A percentile compares a stretch with the other conserved stretches of the same genome.
phyloP scores from a whole-genome alignment of 2,113 vertebrate species.

The Puma concolor region DNA sequence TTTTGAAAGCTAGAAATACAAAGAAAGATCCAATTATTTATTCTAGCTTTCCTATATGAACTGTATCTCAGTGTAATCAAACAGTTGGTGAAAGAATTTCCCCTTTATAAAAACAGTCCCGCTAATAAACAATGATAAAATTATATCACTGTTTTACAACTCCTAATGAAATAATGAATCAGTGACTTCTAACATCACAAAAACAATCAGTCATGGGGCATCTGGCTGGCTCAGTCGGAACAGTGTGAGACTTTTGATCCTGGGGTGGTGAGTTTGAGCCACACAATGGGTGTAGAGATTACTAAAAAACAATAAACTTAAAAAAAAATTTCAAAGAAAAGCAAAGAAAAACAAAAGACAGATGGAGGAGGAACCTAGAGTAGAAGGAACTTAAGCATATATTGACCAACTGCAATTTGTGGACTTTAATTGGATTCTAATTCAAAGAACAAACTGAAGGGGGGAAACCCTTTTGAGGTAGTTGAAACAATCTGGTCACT shows the following conservation, averaged over 20 bases:
- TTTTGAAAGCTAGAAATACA: conserved; percentile 39
- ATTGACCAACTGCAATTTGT: background rate
- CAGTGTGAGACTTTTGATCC: too few relatives aligned
- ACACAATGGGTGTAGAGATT: too few relatives aligned
- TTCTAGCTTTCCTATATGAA: background rate
- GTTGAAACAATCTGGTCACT: background rate
- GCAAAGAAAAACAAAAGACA: background rate
- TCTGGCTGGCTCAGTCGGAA: too few relatives aligned
- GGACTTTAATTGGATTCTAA: background rate
- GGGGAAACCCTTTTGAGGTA: background rate
- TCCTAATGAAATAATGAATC: background rate
- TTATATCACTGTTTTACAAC: background rate
- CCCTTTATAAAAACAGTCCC: background rate
- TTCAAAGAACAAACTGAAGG: background rate
- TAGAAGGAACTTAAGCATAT: background rate
- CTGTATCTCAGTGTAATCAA: background rate
- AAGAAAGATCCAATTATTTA: background rate
- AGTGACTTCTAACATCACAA: background rate
- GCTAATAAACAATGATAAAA: background rate
- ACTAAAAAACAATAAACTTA: too few relatives aligned
- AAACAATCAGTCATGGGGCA: too few relatives aligned
- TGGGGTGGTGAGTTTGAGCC: too few relatives aligned
- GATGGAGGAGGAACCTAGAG: background rate
- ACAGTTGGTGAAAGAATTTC: background rate
- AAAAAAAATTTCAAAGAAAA: too few relatives aligned